These are phyloP conservation scores for Xiphias gladius DNA, from an alignment of 2,113 vertebrate species.

Conservation along the genomic window DNA sequence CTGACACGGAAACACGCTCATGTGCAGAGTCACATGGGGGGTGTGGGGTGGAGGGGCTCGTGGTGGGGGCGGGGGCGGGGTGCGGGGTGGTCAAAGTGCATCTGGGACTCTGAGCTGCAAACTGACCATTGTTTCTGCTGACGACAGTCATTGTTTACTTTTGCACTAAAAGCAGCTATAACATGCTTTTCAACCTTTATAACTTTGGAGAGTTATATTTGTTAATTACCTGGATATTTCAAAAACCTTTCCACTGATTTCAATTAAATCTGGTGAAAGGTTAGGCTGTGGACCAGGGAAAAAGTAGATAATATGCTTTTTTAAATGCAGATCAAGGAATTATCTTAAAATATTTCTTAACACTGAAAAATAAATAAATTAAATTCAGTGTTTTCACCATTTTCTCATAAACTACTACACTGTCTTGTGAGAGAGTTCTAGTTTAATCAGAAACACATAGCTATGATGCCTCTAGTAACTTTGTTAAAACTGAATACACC, in stretches of 20 bases:
- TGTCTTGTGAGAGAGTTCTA: no score
- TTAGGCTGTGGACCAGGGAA: no score
- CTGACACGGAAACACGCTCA: slow-evolving; percentile 69
- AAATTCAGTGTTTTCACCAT: no score
- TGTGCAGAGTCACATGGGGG: slow-evolving; percentile 32
- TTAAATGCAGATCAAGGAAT: no score
- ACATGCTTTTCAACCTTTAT: neutral
- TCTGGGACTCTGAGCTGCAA: slow-evolving; percentile 18
- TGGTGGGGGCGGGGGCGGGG: neutral
- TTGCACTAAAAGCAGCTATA: neutral
- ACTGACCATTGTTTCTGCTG: neutral
- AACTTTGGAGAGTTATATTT: neutral
- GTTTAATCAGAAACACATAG: no score
- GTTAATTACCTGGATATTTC: neutral
- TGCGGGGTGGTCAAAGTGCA: neutral
- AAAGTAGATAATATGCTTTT: no score
- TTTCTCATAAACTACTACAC: no score
- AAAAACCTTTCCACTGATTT: neutral
- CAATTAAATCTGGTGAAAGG: neutral
- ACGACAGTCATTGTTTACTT: neutral
- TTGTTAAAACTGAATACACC: neutral
- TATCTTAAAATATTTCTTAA: no score
- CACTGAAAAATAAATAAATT: no score
- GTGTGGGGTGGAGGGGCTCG: neutral
- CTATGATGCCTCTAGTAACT: no score